Conservation (phyloP, 2,113 vertebrate species). For the Paratilapia polleni region DNA sequence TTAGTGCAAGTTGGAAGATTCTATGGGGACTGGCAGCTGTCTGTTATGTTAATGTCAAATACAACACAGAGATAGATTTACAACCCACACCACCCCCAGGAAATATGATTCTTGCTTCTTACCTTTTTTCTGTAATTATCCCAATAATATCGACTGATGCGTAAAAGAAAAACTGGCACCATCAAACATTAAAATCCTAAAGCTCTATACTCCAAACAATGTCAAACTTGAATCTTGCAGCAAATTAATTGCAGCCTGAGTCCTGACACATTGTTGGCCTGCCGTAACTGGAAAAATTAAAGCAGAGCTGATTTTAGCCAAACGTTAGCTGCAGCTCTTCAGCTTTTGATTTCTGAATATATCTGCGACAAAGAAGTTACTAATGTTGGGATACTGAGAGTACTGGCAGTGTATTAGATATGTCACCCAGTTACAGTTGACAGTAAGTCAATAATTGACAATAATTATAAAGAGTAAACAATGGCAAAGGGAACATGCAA, state of each 20-base stretch:
- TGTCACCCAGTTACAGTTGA: neutral
- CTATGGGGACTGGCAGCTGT: conserved; percentile 13
- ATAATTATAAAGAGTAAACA: too few relatives aligned
- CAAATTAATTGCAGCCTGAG: neutral
- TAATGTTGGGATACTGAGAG: neutral
- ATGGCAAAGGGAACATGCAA: neutral
- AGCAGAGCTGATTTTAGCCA: neutral
- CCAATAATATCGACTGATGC: neutral
- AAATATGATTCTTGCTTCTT: neutral
- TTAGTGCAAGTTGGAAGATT: neutral
- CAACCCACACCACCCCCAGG: neutral
- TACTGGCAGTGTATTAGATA: neutral
- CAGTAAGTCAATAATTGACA: neutral
- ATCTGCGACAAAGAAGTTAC: neutral
- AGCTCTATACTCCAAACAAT: neutral
- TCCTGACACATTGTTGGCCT: neutral
- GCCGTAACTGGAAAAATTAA: neutral
- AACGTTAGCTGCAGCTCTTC: neutral
- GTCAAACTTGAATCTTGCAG: neutral
- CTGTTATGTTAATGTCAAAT: conserved; percentile 3
- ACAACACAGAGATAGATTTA: conserved; percentile 17
- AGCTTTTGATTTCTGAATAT: conserved; percentile 10
- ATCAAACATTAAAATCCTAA: neutral
- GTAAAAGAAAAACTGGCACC: neutral
- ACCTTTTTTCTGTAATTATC: neutral